Evolutionary conservation across 2,113 vertebrate species (phyloP).

Genomic region (human (Homo sapiens)): GRCh38 chr5:163128501-163129000

Average conservation of each 20-base stretch:
- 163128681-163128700: background rate
- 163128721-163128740: background rate
- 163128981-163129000: background rate
- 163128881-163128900: background rate
- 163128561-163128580: background rate
- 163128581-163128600: background rate
- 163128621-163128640: background rate
- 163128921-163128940: background rate
- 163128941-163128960: background rate
- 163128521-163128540: background rate
- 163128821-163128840: background rate
- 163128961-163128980: background rate
- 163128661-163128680: background rate
- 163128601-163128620: background rate
- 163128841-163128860: conserved; percentile 9
- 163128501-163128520: background rate
- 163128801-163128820: background rate
- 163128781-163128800: background rate
- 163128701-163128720: background rate
- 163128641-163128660: background rate
- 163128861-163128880: background rate
- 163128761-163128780: background rate
- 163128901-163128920: background rate
- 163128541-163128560: background rate
- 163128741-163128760: background rate